These are phyloP conservation scores for Caradrina clavipalpis DNA, from an alignment of 2,888 invertebrate species.

Conservation along the genomic window DNA sequence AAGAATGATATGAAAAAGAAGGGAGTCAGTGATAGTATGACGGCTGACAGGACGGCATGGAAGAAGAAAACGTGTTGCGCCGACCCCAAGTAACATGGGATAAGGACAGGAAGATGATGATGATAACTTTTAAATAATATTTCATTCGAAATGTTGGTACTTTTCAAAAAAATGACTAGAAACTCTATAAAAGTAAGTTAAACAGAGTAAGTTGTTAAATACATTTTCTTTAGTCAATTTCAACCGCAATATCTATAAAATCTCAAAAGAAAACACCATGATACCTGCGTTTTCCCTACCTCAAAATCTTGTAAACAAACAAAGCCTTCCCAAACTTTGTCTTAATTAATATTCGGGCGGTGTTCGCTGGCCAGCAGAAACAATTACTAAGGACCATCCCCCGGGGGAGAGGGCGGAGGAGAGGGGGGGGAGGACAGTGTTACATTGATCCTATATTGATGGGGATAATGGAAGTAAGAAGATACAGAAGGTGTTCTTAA, in stretches of 20 bases:
- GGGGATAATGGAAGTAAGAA: constrained; percentile 15
- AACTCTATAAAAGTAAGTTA: too few relatives aligned
- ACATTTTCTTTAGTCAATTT: neutral
- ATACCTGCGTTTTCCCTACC: neutral
- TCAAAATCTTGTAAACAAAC: constrained; percentile 37
- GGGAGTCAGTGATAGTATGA: too few relatives aligned
- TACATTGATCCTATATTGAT: constrained; percentile 40
- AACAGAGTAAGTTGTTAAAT: neutral
- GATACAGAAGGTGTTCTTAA: constrained; percentile 8
- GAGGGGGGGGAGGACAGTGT: neutral
- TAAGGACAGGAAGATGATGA: too few relatives aligned
- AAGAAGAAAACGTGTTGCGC: too few relatives aligned
- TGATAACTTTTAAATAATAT: too few relatives aligned
- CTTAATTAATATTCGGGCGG: constrained; percentile 50
- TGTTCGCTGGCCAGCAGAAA: constrained; percentile 38
- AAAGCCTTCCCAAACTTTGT: constrained; percentile 10
- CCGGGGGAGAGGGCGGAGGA: too few relatives aligned
- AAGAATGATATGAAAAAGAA: too few relatives aligned
- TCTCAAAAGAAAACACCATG: neutral
- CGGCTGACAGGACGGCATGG: too few relatives aligned
- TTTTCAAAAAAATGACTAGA: too few relatives aligned
- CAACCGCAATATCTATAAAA: neutral
- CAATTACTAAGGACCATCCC: constrained; percentile 50
- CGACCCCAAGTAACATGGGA: too few relatives aligned
- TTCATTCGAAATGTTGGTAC: too few relatives aligned